Evolutionary conservation across 2,113 vertebrate species (phyloP), one percentile per base, ranked within the genome.

Genomic region (Otis tarda): DNA sequence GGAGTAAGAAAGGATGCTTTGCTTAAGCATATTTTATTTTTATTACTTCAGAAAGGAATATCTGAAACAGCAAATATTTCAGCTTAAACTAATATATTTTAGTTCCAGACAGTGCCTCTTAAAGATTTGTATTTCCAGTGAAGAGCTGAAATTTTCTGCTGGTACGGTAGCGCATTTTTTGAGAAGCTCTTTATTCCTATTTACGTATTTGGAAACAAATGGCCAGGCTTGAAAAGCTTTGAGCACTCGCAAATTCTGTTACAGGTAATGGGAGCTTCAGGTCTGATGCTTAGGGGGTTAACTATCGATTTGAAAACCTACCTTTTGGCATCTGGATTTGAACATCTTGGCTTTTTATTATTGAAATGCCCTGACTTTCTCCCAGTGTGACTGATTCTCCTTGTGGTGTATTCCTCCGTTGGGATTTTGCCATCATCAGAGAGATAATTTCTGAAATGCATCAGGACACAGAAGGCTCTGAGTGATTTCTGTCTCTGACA

Each of bases 41-140:
- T 70, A 93, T 92, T 93, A 60, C 65, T 91, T 70, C 31, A 67
- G 27, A 87, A 89, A 89, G 25, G 33, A 94, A 25, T 65, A 81
- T 31, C 37, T 47, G 41, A 78, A 91, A 28, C 52, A 25, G 28
- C n/a, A 75, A 93, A 82, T 75, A 89, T 82, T 91, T 87, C 61
- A 70, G 84, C n/a, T 86, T 91, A 71, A 80, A 83, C 33, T 22
- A 92, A 86, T 37, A 33, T 35, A 64, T 87, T 87, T 87, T 78
- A 37, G 53, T 95, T 95, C 78, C 73, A 95, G 81, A 55, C 37
- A 71, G 52, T 50, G 70, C 35, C 43, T 89, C 70, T 78, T 81
- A 60, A 67, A 87, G 88, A 82, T 75, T 8, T 83, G 47, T 91
- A 30, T 85, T 95, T 88, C 85, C 70, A 63, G 41, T 21, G 52